phyloP scores from a whole-genome alignment of 1,140 invertebrate genomes.

The Sycobia sp. region DNA sequence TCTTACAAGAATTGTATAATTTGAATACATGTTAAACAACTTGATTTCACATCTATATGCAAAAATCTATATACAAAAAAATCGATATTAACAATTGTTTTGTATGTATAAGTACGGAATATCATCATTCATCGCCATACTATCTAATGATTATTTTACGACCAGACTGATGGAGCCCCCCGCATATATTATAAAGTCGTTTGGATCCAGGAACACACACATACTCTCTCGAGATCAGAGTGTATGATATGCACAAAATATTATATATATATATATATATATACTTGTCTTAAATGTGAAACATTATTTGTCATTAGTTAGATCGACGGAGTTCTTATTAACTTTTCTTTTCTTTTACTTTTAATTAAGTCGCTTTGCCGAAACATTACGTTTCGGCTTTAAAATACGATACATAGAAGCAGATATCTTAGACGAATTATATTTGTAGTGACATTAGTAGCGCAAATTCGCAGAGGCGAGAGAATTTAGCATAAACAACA shows the following conservation, averaged over 20 bases:
- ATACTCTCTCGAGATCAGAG: constrained; percentile 34
- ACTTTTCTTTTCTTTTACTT: constrained; percentile 10
- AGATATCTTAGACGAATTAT: constrained; percentile 25
- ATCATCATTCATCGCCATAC: constrained; percentile 11
- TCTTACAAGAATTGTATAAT: no score
- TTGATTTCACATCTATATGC: no score
- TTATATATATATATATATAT: constrained; percentile 32
- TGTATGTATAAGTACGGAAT: neutral
- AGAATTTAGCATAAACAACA: no score
- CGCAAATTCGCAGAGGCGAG: no score
- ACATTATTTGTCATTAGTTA: constrained; percentile 31
- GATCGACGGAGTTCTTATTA: constrained; percentile 10
- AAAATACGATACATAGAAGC: constrained; percentile 5
- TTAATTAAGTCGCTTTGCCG: neutral
- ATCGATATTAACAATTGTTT: neutral
- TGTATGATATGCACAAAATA: constrained; percentile 34
- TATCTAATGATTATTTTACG: constrained; percentile 25
- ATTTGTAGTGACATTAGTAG: no score
- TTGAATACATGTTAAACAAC: no score
- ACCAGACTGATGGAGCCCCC: constrained; percentile 26
- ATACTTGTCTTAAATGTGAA: constrained; percentile 33
- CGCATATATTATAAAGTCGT: constrained; percentile 16
- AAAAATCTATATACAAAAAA: no score
- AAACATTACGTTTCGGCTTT: constrained; percentile 11
- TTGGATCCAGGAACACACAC: constrained; percentile 27